Evolutionary conservation across 2,888 invertebrate genomes (phyloP).

Genomic region (Stomorhina lunata): DNA sequence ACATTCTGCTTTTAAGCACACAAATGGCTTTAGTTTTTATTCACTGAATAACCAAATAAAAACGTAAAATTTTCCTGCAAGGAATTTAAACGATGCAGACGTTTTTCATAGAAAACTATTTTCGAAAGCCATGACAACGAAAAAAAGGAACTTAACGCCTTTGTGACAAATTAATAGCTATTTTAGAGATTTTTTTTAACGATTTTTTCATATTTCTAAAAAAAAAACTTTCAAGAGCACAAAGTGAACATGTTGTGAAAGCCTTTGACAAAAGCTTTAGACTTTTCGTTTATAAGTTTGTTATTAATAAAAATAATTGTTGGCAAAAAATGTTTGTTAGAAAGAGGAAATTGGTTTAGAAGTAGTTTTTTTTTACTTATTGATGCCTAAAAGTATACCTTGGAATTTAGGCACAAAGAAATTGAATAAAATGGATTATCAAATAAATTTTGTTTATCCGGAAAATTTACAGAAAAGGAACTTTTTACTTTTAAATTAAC

Average conservation of each 20-base stretch:
- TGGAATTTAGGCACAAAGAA: too few relatives aligned
- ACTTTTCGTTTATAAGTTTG: neutral
- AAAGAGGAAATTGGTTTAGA: neutral
- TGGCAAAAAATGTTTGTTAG: neutral
- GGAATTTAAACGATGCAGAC: constrained; percentile 78
- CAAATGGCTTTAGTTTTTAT: neutral
- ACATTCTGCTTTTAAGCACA: neutral
- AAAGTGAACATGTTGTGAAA: neutral
- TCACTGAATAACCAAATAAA: constrained; percentile 19
- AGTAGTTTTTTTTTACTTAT: neutral
- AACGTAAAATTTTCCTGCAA: constrained; percentile 62
- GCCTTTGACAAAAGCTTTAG: neutral
- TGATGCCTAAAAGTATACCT: neutral
- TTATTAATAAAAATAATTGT: neutral
- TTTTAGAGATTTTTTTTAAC: constrained; percentile 38
- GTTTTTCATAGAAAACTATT: constrained; percentile 71
- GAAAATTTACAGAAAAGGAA: too few relatives aligned
- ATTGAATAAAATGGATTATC: too few relatives aligned
- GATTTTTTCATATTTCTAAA: neutral
- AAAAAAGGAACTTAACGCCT: constrained; percentile 40
- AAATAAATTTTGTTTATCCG: too few relatives aligned
- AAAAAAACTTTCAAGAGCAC: constrained; percentile 6
- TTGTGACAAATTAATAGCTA: constrained; percentile 59
- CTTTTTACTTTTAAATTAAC: too few relatives aligned
- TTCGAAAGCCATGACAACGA: constrained; percentile 41